Conservation (phyloP, 1,140 invertebrate genomes). For the Calephelis virginiensis region DNA sequence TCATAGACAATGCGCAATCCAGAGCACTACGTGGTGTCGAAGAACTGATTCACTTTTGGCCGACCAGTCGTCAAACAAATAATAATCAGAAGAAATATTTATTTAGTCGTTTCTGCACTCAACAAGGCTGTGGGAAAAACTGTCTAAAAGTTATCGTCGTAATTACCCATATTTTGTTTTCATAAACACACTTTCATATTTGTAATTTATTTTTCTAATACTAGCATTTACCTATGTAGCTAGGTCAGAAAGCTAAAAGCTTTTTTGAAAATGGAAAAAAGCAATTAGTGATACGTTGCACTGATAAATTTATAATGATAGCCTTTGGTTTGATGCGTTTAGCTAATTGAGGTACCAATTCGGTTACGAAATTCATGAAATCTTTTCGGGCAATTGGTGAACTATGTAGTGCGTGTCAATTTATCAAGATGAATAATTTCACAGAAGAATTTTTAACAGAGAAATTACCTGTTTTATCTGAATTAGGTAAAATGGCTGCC, state of each 20-base stretch:
- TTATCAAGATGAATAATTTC: conserved; percentile 21
- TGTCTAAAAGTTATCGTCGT: no score
- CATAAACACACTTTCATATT: no score
- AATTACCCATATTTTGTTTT: no score
- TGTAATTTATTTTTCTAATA: no score
- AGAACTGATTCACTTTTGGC: no score
- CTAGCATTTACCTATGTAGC: no score
- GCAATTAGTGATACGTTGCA: conserved; percentile 12
- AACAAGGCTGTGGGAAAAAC: no score
- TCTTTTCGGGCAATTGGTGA: neutral
- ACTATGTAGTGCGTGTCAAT: neutral
- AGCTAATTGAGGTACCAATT: neutral
- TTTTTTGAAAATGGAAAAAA: neutral
- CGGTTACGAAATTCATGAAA: neutral
- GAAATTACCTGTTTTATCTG: conserved; percentile 26
- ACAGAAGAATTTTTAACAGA: conserved; percentile 22
- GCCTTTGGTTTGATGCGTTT: conserved; percentile 2
- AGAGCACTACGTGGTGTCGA: no score
- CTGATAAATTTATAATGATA: neutral
- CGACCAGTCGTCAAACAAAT: no score
- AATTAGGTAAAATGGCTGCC: conserved; percentile 42
- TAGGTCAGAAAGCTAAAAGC: neutral
- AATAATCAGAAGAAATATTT: no score
- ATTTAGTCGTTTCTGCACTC: no score
- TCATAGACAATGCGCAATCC: no score